Base-by-base conservation (phyloP, 1,140 invertebrate genomes). In the Diprion similis region DNA sequence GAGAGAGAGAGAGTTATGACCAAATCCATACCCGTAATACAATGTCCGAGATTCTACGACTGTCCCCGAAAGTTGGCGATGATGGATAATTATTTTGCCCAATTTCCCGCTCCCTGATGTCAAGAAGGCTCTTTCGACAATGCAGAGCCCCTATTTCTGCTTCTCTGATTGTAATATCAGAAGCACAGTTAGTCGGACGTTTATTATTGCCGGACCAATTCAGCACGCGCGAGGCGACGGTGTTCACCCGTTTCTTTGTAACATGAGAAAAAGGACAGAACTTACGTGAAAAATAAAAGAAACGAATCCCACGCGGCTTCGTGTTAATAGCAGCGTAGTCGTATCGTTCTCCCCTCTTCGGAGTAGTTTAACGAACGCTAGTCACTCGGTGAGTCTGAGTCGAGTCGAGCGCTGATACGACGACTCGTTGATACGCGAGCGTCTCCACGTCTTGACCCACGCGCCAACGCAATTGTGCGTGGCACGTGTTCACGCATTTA, bases 341-440 rank as follows among this genome's bases (percentile, higher is more conserved):
- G 51, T 59, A 59, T 74, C 69, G 37, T 17, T 18, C 66, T 66
- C 47, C 70, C 67, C 66, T 13, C 17, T 19, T 59, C 51, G 11
- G n/a, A 59, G n/a, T 4, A 59, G 51, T 59, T 59, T 15, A 37
- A 59, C 51, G 51, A 59, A 59, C 51, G 51, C 51, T 59, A 13
- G 51, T 9, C 51, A 59, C 51, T 59, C 51, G 51, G 11, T 59
- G 51, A 59, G 51, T 59, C 51, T 37, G 24, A 37, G 24, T 37
- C 51, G 24, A 37, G 24, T 37, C 51, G 51, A 59, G 51, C 51
- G 51, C 6, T 59, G 51, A 59, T 59, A 59, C 51, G 51, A 59
- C 51, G 51, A 59, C 51, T 17, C 51, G 51, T 13, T 59, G 51
- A 59, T 59, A 59, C 51, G 51, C 51, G 11, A 59, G 51, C 51